Evolutionary conservation across 2,113 vertebrate genomes (phyloP).

Genomic region (Chloropsis cyanopogon): DNA sequence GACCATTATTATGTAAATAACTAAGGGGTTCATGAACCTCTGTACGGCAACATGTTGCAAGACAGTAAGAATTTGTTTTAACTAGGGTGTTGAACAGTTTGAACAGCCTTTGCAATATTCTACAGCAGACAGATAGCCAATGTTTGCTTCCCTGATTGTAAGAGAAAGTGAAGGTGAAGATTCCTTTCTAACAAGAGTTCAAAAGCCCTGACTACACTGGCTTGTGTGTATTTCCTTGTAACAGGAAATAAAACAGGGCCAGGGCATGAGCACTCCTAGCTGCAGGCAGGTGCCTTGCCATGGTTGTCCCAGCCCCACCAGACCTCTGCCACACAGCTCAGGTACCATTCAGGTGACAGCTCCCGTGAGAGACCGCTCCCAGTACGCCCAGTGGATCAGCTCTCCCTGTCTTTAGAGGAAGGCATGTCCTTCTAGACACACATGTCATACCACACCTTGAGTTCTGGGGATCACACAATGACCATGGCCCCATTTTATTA

Average conservation of each 20-base stretch:
- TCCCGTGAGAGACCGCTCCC: too few relatives aligned
- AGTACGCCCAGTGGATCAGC: accelerated
- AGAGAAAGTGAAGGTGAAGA: neutral
- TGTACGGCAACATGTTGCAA: neutral
- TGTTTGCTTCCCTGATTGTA: accelerated
- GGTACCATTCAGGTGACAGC: accelerated
- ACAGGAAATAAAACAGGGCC: neutral
- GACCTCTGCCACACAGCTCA: accelerated
- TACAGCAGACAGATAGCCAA: accelerated
- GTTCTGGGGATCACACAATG: neutral
- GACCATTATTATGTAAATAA: neutral
- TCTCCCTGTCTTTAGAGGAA: neutral
- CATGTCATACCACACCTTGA: accelerated
- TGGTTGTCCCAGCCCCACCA: neutral
- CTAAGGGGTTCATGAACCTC: neutral
- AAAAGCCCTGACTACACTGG: neutral
- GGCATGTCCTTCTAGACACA: neutral
- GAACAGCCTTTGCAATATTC: neutral
- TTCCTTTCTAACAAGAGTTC: neutral
- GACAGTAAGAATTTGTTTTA: neutral
- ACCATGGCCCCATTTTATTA: accelerated
- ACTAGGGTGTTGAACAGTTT: neutral
- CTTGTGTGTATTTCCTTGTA: neutral
- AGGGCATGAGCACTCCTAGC: accelerated
- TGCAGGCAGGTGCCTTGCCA: neutral